Percentiles rank a stretch among this genome's conserved stretches.
Conservation (phyloP, 2,888 invertebrate genomes). For the Thymelicus sylvestris region DNA sequence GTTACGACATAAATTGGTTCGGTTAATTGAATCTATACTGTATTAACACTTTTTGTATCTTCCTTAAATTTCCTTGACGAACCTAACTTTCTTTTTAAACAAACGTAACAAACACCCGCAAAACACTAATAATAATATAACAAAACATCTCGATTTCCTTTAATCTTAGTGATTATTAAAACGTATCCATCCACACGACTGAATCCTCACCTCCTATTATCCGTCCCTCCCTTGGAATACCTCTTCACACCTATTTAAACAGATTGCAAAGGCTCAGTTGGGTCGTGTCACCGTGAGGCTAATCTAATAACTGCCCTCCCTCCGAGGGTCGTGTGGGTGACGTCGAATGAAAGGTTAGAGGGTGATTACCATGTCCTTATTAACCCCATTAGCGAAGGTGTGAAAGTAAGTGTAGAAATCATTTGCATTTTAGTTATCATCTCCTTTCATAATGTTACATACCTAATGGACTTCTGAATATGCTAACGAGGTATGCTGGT, state of each 20-base stretch:
- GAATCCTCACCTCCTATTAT: conserved; percentile 8
- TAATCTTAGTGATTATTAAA: neutral
- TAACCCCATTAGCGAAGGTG: conserved; percentile 13
- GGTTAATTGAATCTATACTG: too few species aligned
- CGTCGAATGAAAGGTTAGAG: neutral
- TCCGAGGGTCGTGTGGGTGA: conserved; percentile 24
- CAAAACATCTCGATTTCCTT: too few species aligned
- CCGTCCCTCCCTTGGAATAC: conserved; percentile 32
- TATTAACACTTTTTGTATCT: too few species aligned
- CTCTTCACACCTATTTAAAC: conserved; percentile 40
- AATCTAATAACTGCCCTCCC: conserved; percentile 54
- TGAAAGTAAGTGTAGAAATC: neutral
- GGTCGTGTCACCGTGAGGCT: conserved; percentile 44
- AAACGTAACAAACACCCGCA: too few species aligned
- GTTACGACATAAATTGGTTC: too few species aligned
- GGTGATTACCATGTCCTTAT: conserved; percentile 34
- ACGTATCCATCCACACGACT: conserved; percentile 10
- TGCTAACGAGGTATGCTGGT: too few species aligned
- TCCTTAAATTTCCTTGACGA: too few species aligned
- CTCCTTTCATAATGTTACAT: too few species aligned
- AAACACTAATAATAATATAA: too few species aligned
- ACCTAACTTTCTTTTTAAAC: too few species aligned
- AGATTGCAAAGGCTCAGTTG: conserved; percentile 37
- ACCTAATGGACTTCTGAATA: too few species aligned
- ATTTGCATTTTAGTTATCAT: neutral